Conservation (phyloP, 2,888 invertebrate species). For the Amphiduros pacificus region DNA sequence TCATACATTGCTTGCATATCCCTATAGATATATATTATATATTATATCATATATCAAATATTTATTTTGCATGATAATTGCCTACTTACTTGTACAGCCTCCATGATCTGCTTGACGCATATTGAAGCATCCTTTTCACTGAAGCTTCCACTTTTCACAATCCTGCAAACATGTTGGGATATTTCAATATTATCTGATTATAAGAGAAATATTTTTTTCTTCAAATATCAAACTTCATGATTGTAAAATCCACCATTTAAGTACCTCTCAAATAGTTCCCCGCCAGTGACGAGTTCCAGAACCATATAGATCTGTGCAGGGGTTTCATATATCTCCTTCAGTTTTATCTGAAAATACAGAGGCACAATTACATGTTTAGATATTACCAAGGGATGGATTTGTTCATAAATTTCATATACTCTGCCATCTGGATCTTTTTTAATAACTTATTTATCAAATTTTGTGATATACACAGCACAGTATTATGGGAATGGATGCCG, state of each 20-base stretch:
- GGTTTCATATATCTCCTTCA: constrained; percentile 57
- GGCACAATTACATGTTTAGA: not conserved
- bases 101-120: constrained; percentile 50
- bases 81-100: constrained; percentile 46
- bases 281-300: constrained; percentile 55
- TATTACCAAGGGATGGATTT: not conserved
- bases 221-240: not conserved
- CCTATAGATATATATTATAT: too few relatives aligned
- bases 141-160: constrained; percentile 51
- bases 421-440: not conserved
- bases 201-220: not conserved
- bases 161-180: constrained; percentile 36
- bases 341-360: constrained; percentile 49
- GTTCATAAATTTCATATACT: too few relatives aligned
- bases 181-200: not conserved
- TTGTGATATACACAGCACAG: too few relatives aligned
- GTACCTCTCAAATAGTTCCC: constrained; percentile 58
- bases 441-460: not conserved
- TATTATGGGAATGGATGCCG: too few relatives aligned
- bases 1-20: too few relatives aligned
- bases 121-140: constrained; percentile 55
- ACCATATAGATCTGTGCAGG: constrained; percentile 44
- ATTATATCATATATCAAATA: too few relatives aligned
- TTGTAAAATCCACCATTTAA: not conserved
- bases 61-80: too few relatives aligned